Conservation (phyloP, 2,797 vertebrate species). For the Labroides dimidiatus region DNA sequence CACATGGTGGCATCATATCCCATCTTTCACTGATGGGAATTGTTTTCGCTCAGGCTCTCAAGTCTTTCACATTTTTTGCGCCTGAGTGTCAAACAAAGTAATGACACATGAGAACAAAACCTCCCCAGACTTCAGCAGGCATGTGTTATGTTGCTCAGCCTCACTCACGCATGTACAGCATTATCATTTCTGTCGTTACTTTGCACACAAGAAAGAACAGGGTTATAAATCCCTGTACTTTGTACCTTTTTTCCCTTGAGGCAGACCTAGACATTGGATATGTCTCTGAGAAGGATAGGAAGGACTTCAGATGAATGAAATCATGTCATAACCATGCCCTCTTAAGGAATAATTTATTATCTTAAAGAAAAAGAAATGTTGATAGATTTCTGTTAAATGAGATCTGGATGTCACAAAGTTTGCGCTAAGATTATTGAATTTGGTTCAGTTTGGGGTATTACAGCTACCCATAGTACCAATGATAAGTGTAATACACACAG, state of each 20-base stretch:
- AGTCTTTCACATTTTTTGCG: background rate
- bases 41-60: background rate
- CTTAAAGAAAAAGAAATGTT: background rate
- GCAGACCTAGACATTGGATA: background rate
- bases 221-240: conserved; percentile 1
- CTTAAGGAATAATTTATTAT: conserved; percentile 17
- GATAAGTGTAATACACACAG: no score
- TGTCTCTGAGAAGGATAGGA: background rate
- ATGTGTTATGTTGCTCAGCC: background rate
- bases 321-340: background rate
- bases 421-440: no score
- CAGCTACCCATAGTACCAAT: no score
- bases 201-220: background rate
- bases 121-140: background rate
- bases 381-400: no score
- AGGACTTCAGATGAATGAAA: background rate
- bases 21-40: background rate
- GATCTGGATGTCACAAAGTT: no score
- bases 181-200: background rate
- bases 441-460: no score
- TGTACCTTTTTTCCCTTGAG: background rate
- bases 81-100: background rate
- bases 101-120: conserved; percentile 11
- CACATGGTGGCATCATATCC: conserved; percentile 69
- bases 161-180: background rate